Evolutionary conservation across 2,113 vertebrate species (phyloP).

Genomic region (Epinephelus cyanopodus): DNA sequence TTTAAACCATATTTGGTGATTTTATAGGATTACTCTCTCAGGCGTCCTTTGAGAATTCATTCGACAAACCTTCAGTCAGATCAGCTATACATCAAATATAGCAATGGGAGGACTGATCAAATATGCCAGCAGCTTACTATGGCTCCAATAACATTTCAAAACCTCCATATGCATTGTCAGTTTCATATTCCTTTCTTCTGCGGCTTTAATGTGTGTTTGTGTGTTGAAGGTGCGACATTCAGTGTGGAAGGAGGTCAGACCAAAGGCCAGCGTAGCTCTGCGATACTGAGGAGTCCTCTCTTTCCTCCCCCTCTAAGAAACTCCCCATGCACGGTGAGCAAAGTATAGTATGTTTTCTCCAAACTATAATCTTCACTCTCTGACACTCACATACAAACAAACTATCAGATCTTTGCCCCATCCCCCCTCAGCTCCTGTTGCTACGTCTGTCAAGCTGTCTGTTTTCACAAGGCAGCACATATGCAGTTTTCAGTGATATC

Average conservation of each 20-base stretch:
- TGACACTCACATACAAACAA: neutral
- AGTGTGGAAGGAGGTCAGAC: constrained; percentile 88
- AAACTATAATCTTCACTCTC: neutral
- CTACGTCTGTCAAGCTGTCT: neutral
- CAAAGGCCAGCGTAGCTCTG: constrained; percentile 80
- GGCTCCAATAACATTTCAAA: neutral
- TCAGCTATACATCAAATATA: neutral
- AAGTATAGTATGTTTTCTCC: neutral
- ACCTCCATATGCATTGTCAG: neutral
- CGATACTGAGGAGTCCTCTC: constrained; percentile 86
- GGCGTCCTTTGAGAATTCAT: neutral
- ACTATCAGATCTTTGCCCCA: neutral
- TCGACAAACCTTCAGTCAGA: neutral
- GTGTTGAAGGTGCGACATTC: constrained; percentile 85
- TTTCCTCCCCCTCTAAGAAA: constrained; percentile 95
- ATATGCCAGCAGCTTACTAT: neutral
- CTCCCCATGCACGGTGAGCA: constrained; percentile 92
- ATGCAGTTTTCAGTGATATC: neutral
- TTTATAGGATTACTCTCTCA: neutral
- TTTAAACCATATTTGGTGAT: constrained; percentile 10
- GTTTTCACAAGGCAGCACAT: neutral
- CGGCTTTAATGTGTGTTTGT: constrained; percentile 34
- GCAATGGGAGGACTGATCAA: neutral
- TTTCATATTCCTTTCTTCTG: neutral
- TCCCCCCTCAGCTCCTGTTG: neutral